Percentiles rank a stretch among this genome's conserved stretches.
phyloP scores from a whole-genome alignment of 2,797 vertebrate species.

The Amniataba percoides region DNA sequence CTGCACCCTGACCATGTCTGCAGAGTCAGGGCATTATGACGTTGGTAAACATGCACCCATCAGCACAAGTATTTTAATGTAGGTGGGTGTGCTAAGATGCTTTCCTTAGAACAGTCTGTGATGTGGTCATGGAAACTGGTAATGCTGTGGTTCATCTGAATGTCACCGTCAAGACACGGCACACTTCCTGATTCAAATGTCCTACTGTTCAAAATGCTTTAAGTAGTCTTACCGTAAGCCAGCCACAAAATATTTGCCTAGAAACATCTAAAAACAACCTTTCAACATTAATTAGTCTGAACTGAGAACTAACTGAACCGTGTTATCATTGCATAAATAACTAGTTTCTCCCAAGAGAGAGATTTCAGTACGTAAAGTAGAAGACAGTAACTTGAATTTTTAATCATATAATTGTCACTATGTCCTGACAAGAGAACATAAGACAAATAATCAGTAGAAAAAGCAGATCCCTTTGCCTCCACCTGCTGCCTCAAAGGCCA shows the following conservation, averaged over 20 bases:
- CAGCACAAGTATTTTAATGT: neutral
- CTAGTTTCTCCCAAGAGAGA: neutral
- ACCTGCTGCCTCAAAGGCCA: too few species aligned
- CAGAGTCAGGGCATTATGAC: neutral
- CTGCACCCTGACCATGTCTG: neutral
- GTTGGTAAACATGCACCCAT: neutral
- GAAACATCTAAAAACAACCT: conserved; percentile 13
- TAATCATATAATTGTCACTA: too few species aligned
- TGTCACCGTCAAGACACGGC: neutral
- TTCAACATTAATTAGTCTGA: neutral
- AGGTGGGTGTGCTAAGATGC: neutral
- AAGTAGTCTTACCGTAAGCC: neutral
- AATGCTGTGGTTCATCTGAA: neutral
- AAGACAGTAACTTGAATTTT: too few species aligned
- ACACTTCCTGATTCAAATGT: neutral
- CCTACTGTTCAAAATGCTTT: neutral
- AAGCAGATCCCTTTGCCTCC: too few species aligned
- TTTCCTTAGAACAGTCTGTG: neutral
- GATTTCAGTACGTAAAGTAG: too few species aligned
- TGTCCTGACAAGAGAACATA: too few species aligned
- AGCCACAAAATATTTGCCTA: neutral
- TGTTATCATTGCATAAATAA: neutral
- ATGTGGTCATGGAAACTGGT: neutral
- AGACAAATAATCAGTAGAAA: too few species aligned
- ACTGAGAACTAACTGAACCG: neutral